Evolutionary conservation across 1,140 invertebrate genomes (phyloP).

Genomic region (silkworm (Bombyx mori)): ASM3026992v2 NC_085127.1:10381001-10381500

Average conservation of each 20-base stretch:
- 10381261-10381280: too few species aligned
- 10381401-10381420: too few species aligned
- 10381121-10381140: constrained; percentile 22
- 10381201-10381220: constrained; percentile 68
- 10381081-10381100: neutral
- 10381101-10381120: constrained; percentile 17
- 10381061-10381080: neutral
- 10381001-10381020: neutral
- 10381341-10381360: too few species aligned
- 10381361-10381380: too few species aligned
- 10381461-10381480: too few species aligned
- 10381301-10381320: too few species aligned
- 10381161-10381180: constrained; percentile 66
- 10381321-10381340: too few species aligned
- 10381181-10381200: constrained; percentile 61
- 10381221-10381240: constrained; percentile 59
- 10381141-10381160: constrained; percentile 39
- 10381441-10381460: too few species aligned
- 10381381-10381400: too few species aligned
- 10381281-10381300: too few species aligned
- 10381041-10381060: neutral
- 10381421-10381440: too few species aligned
- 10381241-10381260: constrained; percentile 56
- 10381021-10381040: neutral
- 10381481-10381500: too few species aligned